Conservation (phyloP, 1,140 invertebrate species). For the Penaeus japonicus region DNA sequence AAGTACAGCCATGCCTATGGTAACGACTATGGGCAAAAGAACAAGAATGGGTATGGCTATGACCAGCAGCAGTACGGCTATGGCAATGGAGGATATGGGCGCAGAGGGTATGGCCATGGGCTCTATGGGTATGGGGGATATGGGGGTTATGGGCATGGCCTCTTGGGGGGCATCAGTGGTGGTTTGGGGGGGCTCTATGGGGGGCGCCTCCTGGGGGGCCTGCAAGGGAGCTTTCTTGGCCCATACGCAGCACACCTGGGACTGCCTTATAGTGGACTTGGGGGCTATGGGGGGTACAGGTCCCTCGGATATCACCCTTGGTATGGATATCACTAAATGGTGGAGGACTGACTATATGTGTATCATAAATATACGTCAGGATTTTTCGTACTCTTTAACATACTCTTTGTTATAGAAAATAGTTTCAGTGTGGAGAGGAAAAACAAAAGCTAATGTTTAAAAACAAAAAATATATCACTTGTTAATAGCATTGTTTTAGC, state of each 20-base stretch:
- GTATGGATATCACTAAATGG: not conserved
- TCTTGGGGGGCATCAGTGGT: not conserved
- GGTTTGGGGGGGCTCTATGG: not conserved
- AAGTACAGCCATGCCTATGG: not conserved
- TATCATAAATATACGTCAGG: too few relatives aligned
- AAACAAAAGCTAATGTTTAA: too few relatives aligned
- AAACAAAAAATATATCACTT: too few relatives aligned
- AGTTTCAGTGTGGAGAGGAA: too few relatives aligned
- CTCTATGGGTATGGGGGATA: not conserved
- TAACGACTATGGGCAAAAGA: not conserved
- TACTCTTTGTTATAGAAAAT: too few relatives aligned
- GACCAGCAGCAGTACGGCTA: not conserved
- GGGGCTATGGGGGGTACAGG: not conserved
- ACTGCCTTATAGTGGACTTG: not conserved
- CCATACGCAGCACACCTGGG: not conserved
- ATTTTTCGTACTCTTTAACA: too few relatives aligned
- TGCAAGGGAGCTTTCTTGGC: not conserved
- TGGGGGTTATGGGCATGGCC: not conserved
- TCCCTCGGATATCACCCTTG: not conserved
- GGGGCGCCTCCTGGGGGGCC: not conserved
- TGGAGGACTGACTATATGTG: too few relatives aligned
- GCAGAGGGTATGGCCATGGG: not conserved
- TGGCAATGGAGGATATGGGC: not conserved
- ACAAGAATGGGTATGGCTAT: not conserved
- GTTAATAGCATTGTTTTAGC: too few relatives aligned